Evolutionary conservation across 2,888 invertebrate genomes (phyloP).

Genomic region (Petrolisthes manimaculis): DNA sequence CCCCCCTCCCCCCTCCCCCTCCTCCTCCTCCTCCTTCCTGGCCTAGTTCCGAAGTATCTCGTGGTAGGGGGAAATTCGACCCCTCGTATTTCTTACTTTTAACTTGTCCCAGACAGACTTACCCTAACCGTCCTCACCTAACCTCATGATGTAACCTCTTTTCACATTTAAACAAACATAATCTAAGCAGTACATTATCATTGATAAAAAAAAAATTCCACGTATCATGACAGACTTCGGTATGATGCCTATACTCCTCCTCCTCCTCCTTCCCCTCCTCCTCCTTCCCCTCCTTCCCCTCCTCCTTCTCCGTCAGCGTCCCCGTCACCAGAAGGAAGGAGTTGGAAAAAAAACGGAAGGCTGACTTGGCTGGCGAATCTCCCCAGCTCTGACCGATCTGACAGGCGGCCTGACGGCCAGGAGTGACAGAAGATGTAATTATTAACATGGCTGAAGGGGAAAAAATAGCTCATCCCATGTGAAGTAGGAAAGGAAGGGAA

Average conservation of each 20-base stretch:
- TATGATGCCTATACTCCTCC: not conserved
- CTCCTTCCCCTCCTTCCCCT: not conserved
- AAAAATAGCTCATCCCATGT: conserved; percentile 37
- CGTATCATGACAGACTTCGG: too few species aligned
- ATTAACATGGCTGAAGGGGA: conserved; percentile 35
- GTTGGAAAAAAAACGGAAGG: not conserved
- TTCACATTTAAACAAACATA: too few species aligned
- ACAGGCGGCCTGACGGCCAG: conserved; percentile 42
- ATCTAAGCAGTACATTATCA: too few species aligned
- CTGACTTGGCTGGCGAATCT: conserved; percentile 23
- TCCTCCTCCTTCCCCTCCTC: not conserved
- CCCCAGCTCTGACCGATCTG: conserved; percentile 43
- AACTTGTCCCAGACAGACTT: too few species aligned
- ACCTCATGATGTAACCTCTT: too few species aligned
- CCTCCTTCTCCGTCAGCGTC: not conserved
- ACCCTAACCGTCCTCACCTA: too few species aligned
- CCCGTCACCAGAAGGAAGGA: not conserved
- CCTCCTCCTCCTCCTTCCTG: not conserved
- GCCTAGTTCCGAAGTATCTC: not conserved
- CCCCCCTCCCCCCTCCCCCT: too few species aligned
- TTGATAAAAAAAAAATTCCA: too few species aligned
- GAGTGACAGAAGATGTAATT: conserved; percentile 57
- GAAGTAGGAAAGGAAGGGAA: conserved; percentile 26
- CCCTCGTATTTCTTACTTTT: not conserved
- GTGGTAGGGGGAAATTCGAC: not conserved